These are phyloP conservation scores for Amblyornis subalaris DNA, from an alignment of 2,113 vertebrate genomes.

Conservation along the genomic window DNA sequence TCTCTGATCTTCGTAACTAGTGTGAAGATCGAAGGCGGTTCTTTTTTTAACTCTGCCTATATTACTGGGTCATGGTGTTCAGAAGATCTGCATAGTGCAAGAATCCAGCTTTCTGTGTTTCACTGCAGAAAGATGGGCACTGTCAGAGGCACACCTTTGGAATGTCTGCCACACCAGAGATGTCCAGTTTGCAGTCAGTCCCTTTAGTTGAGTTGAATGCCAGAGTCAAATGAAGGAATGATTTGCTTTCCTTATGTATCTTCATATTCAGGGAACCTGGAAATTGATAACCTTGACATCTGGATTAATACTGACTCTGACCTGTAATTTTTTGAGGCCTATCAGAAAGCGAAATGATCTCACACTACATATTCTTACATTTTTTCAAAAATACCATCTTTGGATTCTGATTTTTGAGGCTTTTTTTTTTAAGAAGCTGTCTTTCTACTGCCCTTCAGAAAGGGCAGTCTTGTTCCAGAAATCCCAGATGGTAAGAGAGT, in stretches of 20 bases:
- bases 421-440: not conserved
- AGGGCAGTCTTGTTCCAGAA: not conserved
- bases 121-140: not conserved
- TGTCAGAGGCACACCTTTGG: not conserved
- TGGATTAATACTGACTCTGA: not conserved
- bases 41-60: not conserved
- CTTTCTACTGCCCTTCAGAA: not conserved
- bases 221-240: not conserved
- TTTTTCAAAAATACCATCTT: not conserved
- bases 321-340: not conserved
- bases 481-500: not conserved
- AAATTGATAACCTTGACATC: not conserved
- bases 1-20: not conserved
- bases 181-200: not conserved
- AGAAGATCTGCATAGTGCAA: not conserved
- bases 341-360: not conserved
- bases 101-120: not conserved
- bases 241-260: not conserved
- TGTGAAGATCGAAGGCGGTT: not conserved
- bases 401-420: not conserved
- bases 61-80: not conserved
- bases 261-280: not conserved
- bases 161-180: not conserved
- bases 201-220: not conserved
- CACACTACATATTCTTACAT: accelerated